A percentile compares a stretch with the other conserved stretches of the same genome.
Evolutionary conservation across 2,113 vertebrate species (phyloP).

Genomic region (Naja naja): DNA sequence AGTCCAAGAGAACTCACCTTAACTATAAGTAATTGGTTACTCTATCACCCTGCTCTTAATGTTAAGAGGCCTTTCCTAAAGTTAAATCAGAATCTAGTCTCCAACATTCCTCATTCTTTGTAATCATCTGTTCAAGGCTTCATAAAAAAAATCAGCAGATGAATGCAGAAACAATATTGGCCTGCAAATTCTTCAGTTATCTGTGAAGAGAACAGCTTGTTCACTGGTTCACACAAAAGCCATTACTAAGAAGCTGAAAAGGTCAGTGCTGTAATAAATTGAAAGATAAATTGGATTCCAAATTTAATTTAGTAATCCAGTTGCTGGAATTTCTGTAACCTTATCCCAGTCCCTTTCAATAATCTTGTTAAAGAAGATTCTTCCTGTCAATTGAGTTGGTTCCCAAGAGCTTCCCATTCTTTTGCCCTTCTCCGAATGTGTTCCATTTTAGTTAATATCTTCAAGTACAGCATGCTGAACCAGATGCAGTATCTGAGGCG

Average conservation of each 20-base stretch:
- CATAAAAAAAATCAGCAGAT: background rate
- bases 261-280: background rate
- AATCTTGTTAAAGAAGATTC: background rate
- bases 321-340: background rate
- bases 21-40: background rate
- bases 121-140: background rate
- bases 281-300: background rate
- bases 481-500: background rate
- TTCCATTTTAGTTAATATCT: background rate
- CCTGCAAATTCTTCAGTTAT: background rate
- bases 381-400: background rate
- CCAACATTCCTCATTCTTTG: background rate
- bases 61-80: background rate
- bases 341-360: background rate
- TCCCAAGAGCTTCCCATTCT: background rate
- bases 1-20: background rate
- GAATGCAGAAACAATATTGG: background rate
- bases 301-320: background rate
- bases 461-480: background rate
- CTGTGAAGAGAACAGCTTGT: background rate
- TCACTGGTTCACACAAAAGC: background rate
- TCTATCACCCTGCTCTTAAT: background rate
- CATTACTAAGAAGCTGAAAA: background rate
- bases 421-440: background rate
- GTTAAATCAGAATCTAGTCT: background rate